phyloP scores from a whole-genome alignment of 2,113 vertebrate genomes.

The Myiozetetes cayanensis region DNA sequence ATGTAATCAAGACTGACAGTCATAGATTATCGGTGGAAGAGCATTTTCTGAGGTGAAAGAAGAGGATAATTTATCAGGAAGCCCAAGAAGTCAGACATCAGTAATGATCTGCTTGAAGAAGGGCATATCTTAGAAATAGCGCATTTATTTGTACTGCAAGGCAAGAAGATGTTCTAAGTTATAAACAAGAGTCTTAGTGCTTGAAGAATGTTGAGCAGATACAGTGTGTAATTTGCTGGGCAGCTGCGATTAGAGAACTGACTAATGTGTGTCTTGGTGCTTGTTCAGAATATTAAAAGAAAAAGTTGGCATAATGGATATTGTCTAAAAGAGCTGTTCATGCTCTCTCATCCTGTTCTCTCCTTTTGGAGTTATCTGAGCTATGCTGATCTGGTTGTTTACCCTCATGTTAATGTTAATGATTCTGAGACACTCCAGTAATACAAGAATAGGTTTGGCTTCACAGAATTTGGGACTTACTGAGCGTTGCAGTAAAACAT shows the following conservation, averaged over 20 bases:
- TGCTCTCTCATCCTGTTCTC: background rate
- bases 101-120: constrained; percentile 58
- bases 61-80: constrained; percentile 63
- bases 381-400: background rate
- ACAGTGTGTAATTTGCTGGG: constrained; percentile 8
- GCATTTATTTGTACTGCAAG: constrained; percentile 49
- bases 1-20: constrained; percentile 72
- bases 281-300: constrained; percentile 29
- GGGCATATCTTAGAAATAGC: constrained; percentile 44
- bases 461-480: background rate
- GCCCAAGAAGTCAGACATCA: constrained; percentile 40
- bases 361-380: background rate
- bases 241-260: background rate
- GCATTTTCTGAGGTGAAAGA: constrained; percentile 71
- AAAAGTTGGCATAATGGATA: background rate
- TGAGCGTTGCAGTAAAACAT: background rate
- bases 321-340: background rate
- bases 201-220: constrained; percentile 3
- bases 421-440: background rate
- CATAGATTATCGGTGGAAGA: constrained; percentile 64
- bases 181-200: background rate
- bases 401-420: background rate
- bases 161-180: constrained; percentile 36
- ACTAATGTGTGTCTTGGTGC: background rate
- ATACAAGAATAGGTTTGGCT: background rate